phyloP scores from a whole-genome alignment of 2,797 vertebrate species.

The Saguinus oedipus region DNA sequence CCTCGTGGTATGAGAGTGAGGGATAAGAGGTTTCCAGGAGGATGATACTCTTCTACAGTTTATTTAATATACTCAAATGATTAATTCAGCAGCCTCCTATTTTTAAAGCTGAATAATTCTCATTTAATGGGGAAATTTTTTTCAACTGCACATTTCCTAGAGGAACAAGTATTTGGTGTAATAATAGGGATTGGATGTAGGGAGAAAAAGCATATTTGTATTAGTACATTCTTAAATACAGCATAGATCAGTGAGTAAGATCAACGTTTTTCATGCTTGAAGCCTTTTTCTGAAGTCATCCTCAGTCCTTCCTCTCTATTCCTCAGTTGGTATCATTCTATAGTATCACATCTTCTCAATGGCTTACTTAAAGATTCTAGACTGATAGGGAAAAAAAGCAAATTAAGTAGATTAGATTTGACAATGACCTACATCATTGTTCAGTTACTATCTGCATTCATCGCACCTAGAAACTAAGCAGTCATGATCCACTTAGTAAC shows the following conservation, averaged over 20 bases:
- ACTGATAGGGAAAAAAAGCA: not conserved
- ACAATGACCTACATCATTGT: not conserved
- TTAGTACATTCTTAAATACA: not conserved
- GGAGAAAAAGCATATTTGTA: not conserved
- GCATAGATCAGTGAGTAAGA: not conserved
- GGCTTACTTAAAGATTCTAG: not conserved
- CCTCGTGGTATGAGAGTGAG: conserved; percentile 38
- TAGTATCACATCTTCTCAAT: not conserved
- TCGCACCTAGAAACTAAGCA: conserved; percentile 11
- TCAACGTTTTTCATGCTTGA: not conserved
- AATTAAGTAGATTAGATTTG: not conserved
- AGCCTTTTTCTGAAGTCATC: not conserved
- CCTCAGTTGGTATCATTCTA: not conserved
- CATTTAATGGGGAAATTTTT: conserved; percentile 54
- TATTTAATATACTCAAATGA: conserved; percentile 55
- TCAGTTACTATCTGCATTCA: conserved; percentile 27
- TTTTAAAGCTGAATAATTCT: conserved; percentile 73
- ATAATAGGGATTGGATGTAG: not conserved
- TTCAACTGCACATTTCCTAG: conserved; percentile 41
- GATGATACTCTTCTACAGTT: conserved; percentile 10
- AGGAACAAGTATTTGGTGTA: conserved; percentile 25
- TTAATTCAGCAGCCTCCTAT: conserved; percentile 59
- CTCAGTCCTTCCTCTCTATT: not conserved
- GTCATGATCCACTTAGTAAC: not conserved
- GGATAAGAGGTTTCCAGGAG: conserved; percentile 47